These are phyloP conservation scores for Dendropsophus ebraccatus DNA, from an alignment of 2,113 vertebrate species.

Conservation along the genomic window DNA sequence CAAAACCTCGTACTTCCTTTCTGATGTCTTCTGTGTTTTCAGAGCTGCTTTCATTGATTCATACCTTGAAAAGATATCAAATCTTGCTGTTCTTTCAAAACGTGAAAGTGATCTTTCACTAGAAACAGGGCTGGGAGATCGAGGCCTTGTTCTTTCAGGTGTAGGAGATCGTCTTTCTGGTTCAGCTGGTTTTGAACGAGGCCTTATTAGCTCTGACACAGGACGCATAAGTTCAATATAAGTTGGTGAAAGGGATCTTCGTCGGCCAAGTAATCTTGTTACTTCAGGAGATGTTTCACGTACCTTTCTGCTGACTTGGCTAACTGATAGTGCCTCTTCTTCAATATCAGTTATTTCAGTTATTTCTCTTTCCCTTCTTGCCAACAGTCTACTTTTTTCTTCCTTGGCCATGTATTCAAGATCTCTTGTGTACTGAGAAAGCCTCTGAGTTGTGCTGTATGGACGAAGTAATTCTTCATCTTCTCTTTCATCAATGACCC, in stretches of 20 bases:
- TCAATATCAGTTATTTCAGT: slow-evolving; percentile 78
- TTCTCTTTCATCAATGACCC: slow-evolving; percentile 88
- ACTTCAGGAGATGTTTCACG: slow-evolving; percentile 75
- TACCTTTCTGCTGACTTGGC: slow-evolving; percentile 72
- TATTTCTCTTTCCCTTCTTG: slow-evolving; percentile 78
- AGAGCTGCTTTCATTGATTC: slow-evolving; percentile 93
- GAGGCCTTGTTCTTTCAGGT: slow-evolving; percentile 88
- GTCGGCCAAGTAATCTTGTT: slow-evolving; percentile 83
- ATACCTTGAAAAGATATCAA: slow-evolving; percentile 93
- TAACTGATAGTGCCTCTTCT: slow-evolving; percentile 68
- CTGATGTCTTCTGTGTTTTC: slow-evolving; percentile 83
- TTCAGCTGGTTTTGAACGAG: slow-evolving; percentile 73
- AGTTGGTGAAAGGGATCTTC: slow-evolving; percentile 93
- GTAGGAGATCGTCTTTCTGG: slow-evolving; percentile 81
- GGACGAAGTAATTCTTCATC: slow-evolving; percentile 93
- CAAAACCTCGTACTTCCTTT: slow-evolving; percentile 87
- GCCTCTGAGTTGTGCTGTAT: slow-evolving; percentile 77
- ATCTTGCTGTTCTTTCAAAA: slow-evolving; percentile 86
- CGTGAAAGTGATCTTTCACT: slow-evolving; percentile 86
- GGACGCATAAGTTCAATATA: slow-evolving; percentile 93
- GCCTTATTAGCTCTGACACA: slow-evolving; percentile 84
- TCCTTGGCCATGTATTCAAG: slow-evolving; percentile 88
- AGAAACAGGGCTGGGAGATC: slow-evolving; percentile 95
- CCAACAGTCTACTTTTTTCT: slow-evolving; percentile 80
- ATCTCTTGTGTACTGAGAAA: slow-evolving; percentile 86